phyloP scores from a whole-genome alignment of 1,140 invertebrate species.

The Orchesella cincta region DNA sequence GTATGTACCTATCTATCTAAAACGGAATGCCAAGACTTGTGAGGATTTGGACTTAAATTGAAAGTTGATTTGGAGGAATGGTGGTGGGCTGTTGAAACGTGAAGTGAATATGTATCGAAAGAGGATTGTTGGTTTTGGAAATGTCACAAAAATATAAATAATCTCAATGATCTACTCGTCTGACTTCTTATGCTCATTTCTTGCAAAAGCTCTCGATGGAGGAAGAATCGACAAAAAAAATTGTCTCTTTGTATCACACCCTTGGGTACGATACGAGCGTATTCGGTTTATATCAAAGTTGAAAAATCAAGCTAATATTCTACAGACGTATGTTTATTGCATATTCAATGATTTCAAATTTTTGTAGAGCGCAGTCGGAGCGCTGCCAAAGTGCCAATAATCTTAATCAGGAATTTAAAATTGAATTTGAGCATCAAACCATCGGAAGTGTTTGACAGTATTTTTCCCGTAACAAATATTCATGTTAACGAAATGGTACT shows the following conservation, averaged over 20 bases:
- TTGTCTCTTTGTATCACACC: not conserved
- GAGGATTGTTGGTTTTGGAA: conserved; percentile 40
- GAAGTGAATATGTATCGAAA: not conserved
- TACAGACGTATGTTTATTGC: conserved; percentile 1
- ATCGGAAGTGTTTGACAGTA: conserved; percentile 13
- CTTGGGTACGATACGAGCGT: not conserved
- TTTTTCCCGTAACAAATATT: not conserved
- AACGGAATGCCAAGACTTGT: not conserved
- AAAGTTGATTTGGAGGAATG: not conserved
- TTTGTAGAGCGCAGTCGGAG: not conserved
- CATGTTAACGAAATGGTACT: not conserved
- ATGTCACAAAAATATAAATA: conserved; percentile 44
- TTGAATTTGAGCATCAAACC: not conserved
- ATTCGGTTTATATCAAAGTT: conserved; percentile 13
- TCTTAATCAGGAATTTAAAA: not conserved
- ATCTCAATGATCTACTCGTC: conserved; percentile 32
- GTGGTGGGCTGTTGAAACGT: not conserved
- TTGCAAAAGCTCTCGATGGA: not conserved
- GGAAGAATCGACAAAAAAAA: not conserved
- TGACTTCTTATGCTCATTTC: conserved; percentile 12
- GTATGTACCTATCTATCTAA: not conserved
- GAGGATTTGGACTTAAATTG: not conserved
- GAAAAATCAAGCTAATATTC: not conserved
- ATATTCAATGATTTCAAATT: not conserved
- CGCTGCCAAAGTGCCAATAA: not conserved